These are phyloP conservation scores for Crotalus tigris DNA, from an alignment of 2,113 vertebrate genomes.

Conservation along the genomic window DNA sequence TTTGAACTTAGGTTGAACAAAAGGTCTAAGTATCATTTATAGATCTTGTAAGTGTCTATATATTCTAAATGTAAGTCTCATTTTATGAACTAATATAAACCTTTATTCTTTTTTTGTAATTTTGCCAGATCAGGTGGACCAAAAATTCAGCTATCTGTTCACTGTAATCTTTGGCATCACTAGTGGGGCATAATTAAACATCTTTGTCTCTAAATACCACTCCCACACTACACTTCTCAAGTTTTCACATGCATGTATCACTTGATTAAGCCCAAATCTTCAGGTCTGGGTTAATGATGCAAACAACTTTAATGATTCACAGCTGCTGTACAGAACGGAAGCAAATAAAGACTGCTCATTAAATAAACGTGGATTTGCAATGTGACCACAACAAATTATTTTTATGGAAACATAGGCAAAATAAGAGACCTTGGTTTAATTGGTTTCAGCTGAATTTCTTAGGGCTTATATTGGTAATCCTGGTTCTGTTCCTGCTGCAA, in stretches of 20 bases:
- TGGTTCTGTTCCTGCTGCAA: slow-evolving; percentile 27
- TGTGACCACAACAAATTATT: slow-evolving; percentile 26
- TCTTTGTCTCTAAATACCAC: background rate
- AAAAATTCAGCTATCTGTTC: background rate
- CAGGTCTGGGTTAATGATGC: background rate
- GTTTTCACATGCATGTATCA: background rate
- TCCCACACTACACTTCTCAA: background rate
- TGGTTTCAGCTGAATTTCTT: background rate
- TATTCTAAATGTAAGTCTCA: background rate
- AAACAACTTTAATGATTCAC: background rate
- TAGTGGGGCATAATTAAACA: background rate
- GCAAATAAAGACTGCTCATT: slow-evolving; percentile 14
- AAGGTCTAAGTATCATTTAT: background rate
- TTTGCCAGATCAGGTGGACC: background rate
- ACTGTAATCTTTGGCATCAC: background rate
- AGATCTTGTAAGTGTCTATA: background rate
- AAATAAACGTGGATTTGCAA: slow-evolving; percentile 9
- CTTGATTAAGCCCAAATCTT: background rate
- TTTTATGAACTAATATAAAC: background rate
- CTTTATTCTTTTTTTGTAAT: background rate
- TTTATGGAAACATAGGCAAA: slow-evolving; percentile 20
- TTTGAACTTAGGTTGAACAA: background rate
- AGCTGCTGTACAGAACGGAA: background rate
- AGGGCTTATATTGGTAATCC: background rate
- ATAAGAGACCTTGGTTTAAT: slow-evolving; percentile 39